These are phyloP conservation scores for Hemibagrus guttatus DNA, from an alignment of 2,797 vertebrate species.

Conservation along the genomic window DNA sequence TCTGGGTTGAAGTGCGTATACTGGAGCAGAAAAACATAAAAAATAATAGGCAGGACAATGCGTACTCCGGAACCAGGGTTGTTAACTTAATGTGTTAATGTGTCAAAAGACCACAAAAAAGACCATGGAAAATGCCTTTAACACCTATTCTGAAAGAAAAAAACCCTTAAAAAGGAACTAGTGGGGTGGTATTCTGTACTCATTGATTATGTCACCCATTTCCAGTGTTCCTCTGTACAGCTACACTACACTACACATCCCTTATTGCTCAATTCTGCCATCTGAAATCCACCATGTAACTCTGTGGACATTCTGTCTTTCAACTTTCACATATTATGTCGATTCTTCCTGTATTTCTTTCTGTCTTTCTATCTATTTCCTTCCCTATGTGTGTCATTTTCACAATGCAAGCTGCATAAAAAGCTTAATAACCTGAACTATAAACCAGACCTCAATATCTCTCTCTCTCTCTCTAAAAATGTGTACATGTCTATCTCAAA, in stretches of 20 bases:
- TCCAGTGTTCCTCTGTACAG: not conserved
- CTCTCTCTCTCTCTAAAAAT: not conserved
- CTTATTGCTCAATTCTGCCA: constrained; percentile 10
- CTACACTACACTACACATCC: not conserved
- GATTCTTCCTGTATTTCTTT: constrained; percentile 10
- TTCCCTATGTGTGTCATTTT: constrained; percentile 21
- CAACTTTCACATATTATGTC: not conserved
- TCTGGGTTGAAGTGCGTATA: not conserved
- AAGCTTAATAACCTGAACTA: not conserved
- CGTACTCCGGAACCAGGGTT: not conserved
- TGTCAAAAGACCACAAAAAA: not conserved
- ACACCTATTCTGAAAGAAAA: not conserved
- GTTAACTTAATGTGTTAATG: not conserved
- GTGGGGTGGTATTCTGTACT: not conserved
- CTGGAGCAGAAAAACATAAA: not conserved
- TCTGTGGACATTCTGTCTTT: not conserved
- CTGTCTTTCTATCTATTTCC: not conserved
- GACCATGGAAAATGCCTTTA: not conserved
- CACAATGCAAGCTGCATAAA: not conserved
- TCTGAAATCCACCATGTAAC: not conserved
- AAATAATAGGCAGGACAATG: not conserved
- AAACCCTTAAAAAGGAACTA: not conserved
- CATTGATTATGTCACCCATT: constrained; percentile 4
- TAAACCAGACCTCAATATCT: constrained; percentile 5
- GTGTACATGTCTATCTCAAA: not conserved